Conservation (phyloP, 2,888 invertebrate species). For the Chrysodeixis includens region DNA sequence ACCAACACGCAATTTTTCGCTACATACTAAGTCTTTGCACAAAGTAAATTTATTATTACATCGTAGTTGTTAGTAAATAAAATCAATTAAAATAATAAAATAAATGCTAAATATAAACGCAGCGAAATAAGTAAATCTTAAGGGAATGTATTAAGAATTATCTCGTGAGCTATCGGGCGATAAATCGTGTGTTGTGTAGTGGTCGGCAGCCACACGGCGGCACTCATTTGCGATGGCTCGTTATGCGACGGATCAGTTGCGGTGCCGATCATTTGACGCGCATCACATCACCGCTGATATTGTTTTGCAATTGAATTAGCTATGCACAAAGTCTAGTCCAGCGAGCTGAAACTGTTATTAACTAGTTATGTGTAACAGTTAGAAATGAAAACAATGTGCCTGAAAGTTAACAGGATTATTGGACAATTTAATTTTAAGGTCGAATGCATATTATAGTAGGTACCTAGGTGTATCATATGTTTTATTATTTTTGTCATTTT, state of each 20-base stretch:
- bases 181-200: neutral
- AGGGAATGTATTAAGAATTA: neutral
- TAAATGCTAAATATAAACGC: too few species aligned
- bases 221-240: slow-evolving; percentile 21
- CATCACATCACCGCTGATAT: slow-evolving; percentile 16
- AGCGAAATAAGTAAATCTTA: too few species aligned
- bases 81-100: too few species aligned
- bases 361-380: neutral
- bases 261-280: slow-evolving; percentile 39
- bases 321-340: slow-evolving; percentile 12
- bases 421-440: too few species aligned
- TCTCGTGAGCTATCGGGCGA: neutral
- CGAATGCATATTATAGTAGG: too few species aligned
- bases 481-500: too few species aligned
- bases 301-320: slow-evolving; percentile 37
- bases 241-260: slow-evolving; percentile 43
- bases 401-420: neutral
- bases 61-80: too few species aligned
- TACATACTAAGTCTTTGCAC: too few species aligned
- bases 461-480: too few species aligned
- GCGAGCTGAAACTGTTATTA: slow-evolving; percentile 9
- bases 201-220: neutral
- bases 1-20: too few species aligned
- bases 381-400: neutral
- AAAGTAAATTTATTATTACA: too few species aligned